phyloP scores from a whole-genome alignment of 2,113 vertebrate species.

The Lethenteron reissneri region DNA sequence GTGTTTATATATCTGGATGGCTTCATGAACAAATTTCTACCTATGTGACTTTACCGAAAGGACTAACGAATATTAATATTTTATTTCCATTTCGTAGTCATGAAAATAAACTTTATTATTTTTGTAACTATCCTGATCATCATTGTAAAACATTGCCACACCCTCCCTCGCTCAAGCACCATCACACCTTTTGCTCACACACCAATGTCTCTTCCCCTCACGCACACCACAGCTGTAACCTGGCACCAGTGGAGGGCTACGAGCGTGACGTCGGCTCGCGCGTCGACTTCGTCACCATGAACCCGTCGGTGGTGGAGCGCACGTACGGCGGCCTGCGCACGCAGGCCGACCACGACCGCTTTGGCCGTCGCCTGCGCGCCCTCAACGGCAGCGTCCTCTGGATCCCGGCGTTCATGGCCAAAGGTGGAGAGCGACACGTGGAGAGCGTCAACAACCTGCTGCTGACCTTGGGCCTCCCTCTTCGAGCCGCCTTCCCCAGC shows the following conservation, averaged over 20 bases:
- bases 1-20: too few species aligned
- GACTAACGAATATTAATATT: not conserved
- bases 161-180: not conserved
- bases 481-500: slow-evolving; percentile 72
- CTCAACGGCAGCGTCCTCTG: slow-evolving; percentile 70
- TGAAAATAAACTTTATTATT: not conserved
- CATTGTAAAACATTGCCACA: not conserved
- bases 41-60: too few species aligned
- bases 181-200: not conserved
- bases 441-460: slow-evolving; percentile 77
- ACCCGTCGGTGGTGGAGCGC: slow-evolving; percentile 76
- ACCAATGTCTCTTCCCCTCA: not conserved
- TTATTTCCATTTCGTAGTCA: not conserved
- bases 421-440: slow-evolving; percentile 67
- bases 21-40: too few species aligned
- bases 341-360: slow-evolving; percentile 49
- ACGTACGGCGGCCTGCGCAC: slow-evolving; percentile 73
- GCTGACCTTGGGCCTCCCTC: slow-evolving; percentile 44
- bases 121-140: not conserved
- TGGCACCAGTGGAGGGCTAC: slow-evolving; percentile 72
- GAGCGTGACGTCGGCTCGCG: slow-evolving; percentile 46
- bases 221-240: slow-evolving; percentile 42
- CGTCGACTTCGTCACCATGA: slow-evolving; percentile 82
- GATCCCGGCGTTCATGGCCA: slow-evolving; percentile 93
- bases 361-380: slow-evolving; percentile 45